Conservation (phyloP, 2,888 invertebrate species). For the Chrysotoxum bicinctum region DNA sequence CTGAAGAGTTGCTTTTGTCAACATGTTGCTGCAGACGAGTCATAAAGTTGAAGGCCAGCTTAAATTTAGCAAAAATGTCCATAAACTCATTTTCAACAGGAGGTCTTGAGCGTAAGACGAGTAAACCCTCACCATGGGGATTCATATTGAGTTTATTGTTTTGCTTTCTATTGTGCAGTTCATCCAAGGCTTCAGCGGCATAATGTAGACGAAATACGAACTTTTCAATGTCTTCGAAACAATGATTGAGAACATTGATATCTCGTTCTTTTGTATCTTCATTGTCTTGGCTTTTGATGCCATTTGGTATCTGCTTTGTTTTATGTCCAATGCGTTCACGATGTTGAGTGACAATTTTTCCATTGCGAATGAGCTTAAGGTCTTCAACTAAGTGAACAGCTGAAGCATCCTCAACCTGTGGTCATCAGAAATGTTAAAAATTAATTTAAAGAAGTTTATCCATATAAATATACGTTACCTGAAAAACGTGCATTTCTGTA, state of each 20-base stretch:
- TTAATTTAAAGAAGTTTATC: neutral
- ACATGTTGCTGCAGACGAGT: constrained; percentile 98
- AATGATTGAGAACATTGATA: constrained; percentile 96
- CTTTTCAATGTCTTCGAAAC: constrained; percentile 99
- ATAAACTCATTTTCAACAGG: constrained; percentile 97
- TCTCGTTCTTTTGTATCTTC: constrained; percentile 89
- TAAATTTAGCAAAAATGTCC: constrained; percentile 99
- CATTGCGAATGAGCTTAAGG: constrained; percentile 86
- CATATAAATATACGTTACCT: constrained; percentile 82
- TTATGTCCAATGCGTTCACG: constrained; percentile 77
- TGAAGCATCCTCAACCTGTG: constrained; percentile 87
- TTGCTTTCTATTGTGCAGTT: constrained; percentile 92
- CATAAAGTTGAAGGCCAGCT: constrained; percentile 96
- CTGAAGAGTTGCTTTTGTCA: constrained; percentile 97
- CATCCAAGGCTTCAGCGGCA: constrained; percentile 96
- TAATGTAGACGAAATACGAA: constrained; percentile 98
- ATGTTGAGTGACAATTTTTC: constrained; percentile 83
- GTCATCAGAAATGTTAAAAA: neutral
- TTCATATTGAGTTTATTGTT: constrained; percentile 82
- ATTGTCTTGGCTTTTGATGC: constrained; percentile 81
- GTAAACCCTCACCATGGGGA: constrained; percentile 93
- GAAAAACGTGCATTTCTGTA: constrained; percentile 98
- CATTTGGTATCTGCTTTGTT: constrained; percentile 75
- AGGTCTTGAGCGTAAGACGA: constrained; percentile 96
- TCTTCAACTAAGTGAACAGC: constrained; percentile 93